phyloP scores from a whole-genome alignment of 2,113 vertebrate species.

The Noturus placidus region DNA sequence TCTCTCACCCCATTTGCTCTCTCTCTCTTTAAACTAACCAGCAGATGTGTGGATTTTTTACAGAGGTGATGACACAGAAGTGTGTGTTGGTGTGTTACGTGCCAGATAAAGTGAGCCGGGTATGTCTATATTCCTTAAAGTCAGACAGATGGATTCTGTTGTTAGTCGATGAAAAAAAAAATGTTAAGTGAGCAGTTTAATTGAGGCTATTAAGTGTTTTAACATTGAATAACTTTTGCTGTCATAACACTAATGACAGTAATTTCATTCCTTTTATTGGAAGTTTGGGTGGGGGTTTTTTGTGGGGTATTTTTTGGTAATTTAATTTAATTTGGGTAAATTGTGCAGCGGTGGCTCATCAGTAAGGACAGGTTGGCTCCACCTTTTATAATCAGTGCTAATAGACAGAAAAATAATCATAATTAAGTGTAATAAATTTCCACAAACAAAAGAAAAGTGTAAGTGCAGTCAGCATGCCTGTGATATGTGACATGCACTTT shows the following conservation, averaged over 20 bases:
- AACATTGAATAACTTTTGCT: not conserved
- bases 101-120: not conserved
- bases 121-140: slow-evolving; percentile 3
- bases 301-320: not conserved
- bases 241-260: not conserved
- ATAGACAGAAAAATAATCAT: not conserved
- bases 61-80: slow-evolving; percentile 1
- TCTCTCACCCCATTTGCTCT: slow-evolving; percentile 39
- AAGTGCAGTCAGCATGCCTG: not conserved
- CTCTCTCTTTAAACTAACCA: not conserved
- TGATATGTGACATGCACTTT: no score
- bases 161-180: not conserved
- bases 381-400: not conserved
- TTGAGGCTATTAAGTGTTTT: not conserved
- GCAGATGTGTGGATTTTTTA: slow-evolving; percentile 13
- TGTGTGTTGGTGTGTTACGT: not conserved
- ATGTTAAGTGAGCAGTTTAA: not conserved
- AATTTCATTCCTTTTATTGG: not conserved
- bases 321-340: not conserved
- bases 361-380: not conserved
- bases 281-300: not conserved
- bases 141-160: slow-evolving; percentile 5
- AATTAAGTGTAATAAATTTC: not conserved
- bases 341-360: not conserved
- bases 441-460: not conserved